Percentiles rank a stretch among this genome's conserved stretches.
These are phyloP conservation scores for Corvus cornix DNA, from an alignment of 2,113 vertebrate species.

Conservation along the genomic window DNA sequence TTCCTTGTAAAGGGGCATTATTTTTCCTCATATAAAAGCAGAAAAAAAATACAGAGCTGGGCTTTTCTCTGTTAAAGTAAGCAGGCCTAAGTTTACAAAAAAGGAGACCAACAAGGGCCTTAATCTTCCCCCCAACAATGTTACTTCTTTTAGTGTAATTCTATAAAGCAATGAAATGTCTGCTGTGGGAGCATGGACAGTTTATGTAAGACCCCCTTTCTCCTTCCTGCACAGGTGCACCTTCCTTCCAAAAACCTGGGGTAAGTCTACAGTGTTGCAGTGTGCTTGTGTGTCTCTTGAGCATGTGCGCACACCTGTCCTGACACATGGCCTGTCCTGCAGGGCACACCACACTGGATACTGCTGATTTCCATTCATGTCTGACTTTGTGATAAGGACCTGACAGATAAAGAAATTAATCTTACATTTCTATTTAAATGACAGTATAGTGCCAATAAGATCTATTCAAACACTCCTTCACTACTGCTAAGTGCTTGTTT, in stretches of 20 bases:
- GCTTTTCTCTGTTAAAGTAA: not conserved
- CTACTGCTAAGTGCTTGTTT: not conserved
- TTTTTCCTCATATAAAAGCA: not conserved
- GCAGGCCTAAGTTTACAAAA: not conserved
- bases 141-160: not conserved
- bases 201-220: not conserved
- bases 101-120: not conserved
- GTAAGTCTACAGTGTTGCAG: not conserved
- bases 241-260: not conserved
- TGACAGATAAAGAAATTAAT: not conserved
- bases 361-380: not conserved
- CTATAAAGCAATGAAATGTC: not conserved
- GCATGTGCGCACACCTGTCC: fast-evolving
- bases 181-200: not conserved
- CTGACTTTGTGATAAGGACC: not conserved
- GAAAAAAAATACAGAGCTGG: not conserved
- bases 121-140: not conserved
- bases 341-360: fast-evolving
- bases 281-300: fast-evolving
- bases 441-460: not conserved
- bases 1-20: not conserved
- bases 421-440: not conserved
- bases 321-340: fast-evolving
- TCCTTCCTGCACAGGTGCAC: not conserved
- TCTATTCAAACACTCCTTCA: not conserved